Base-by-base conservation (phyloP, 2,113 vertebrate species). In the Indri indri region DNA sequence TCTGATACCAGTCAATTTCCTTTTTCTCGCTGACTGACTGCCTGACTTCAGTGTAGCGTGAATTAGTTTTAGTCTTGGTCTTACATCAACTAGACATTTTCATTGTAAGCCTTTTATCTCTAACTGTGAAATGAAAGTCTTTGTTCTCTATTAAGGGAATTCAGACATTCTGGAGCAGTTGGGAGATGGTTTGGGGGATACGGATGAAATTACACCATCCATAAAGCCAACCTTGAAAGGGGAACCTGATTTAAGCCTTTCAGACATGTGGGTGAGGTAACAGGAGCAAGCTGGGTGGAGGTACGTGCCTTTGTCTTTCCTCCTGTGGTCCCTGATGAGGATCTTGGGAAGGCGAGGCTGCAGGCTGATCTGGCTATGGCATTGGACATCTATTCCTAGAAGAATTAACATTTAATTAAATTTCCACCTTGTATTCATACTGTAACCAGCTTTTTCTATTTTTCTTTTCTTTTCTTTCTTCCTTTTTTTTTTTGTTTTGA, bases 1-100 rank as follows among this genome's bases (percentile, higher is more conserved):
- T 81, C 80, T 12, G 25, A 50, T 10, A 68, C 52, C 50, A 54
- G n/a, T 71, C 84, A 45, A 45, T 96, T 93, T 90, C 76, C n/a
- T 88, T 87, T 70, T 59, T 40, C 54, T 70, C 88, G 25, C 42
- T 96, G 81, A 22, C 34, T 90, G 34, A 47, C 50, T 80, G 37
- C 23, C 79, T 88, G 76, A 87, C 83, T 96, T 76, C 17, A 34
- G 25, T 40, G 47, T 17, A 71, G 8, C 65, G 57, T 40, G 61
- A 91, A 94, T 95, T 88, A 57, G 50, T 95, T 97, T 95, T 68
- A 47, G 71, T 82, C 23, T 59, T 87, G 70, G 94, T 95, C 92
- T 97, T 97, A 88, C 7, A 91, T 97, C 95, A 97, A 86, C 68
- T 12, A 94, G 95, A 94, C 54, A 83, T 94, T 96, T 96, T 92